A percentile compares a stretch with the other conserved stretches of the same genome.
phyloP scores from a whole-genome alignment of 2,113 vertebrate species.

The Pygoscelis antarcticus region DNA sequence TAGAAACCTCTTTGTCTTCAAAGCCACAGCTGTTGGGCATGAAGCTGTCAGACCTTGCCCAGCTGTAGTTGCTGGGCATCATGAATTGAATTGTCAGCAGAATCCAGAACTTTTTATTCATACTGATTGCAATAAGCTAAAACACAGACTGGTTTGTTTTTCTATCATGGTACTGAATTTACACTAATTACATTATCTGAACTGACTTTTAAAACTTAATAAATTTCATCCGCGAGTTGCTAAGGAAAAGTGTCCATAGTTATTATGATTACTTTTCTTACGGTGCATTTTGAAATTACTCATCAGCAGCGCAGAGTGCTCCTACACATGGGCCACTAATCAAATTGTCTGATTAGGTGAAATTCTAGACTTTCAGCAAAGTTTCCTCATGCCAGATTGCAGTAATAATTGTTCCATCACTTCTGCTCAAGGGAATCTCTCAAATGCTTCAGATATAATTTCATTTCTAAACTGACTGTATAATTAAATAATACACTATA shows the following conservation, averaged over 20 bases:
- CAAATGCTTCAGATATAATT: constrained; percentile 43
- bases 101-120: neutral
- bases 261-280: constrained; percentile 18
- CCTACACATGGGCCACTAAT: neutral
- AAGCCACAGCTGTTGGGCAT: neutral
- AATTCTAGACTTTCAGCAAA: constrained; percentile 49
- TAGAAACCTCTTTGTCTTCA: constrained; percentile 1
- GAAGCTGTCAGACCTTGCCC: neutral
- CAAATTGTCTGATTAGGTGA: constrained; percentile 44
- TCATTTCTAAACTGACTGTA: constrained; percentile 40
- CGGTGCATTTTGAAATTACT: constrained; percentile 4
- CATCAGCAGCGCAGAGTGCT: neutral
- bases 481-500: constrained; percentile 56
- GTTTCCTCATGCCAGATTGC: constrained; percentile 24
- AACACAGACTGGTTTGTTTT: neutral
- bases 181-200: neutral
- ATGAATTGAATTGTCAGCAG: neutral
- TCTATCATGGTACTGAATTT: neutral
- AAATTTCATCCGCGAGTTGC: neutral
- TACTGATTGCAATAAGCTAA: neutral
- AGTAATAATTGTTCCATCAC: constrained; percentile 35
- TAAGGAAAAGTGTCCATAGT: neutral
- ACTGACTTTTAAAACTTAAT: constrained; percentile 13
- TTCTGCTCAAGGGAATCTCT: constrained; percentile 39
- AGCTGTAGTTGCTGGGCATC: neutral